Evolutionary conservation across 2,888 invertebrate species (phyloP).

Genomic region (Neuroscelio doddi): DNA sequence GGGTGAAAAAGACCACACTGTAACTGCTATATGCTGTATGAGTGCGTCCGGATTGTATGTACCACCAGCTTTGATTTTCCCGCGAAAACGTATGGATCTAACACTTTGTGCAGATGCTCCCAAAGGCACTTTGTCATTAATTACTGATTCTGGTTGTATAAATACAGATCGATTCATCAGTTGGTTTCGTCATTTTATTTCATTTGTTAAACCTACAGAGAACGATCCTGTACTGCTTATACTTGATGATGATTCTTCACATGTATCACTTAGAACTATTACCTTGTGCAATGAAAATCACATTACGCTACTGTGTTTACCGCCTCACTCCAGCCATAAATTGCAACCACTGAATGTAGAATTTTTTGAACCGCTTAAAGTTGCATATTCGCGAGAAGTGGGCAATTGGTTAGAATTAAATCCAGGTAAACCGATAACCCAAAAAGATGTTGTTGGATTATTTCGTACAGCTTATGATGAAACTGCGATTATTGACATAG

Average conservation of each 20-base stretch:
- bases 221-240: slow-evolving; percentile 48
- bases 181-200: slow-evolving; percentile 49
- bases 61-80: slow-evolving; percentile 72
- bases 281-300: background rate
- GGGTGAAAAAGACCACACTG: slow-evolving; percentile 32
- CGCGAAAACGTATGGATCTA: no score
- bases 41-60: slow-evolving; percentile 65
- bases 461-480: no score
- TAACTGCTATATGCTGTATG: slow-evolving; percentile 68
- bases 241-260: slow-evolving; percentile 13
- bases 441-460: slow-evolving; percentile 12
- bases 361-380: slow-evolving; percentile 24
- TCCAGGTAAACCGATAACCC: no score
- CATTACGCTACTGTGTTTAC: slow-evolving; percentile 21
- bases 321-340: no score
- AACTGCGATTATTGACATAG: no score
- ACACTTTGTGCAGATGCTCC: no score
- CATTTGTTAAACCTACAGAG: slow-evolving; percentile 55
- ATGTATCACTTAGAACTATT: slow-evolving; percentile 8
- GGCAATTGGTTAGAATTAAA: no score
- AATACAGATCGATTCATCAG: slow-evolving; percentile 2
- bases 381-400: no score
- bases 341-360: slow-evolving; percentile 28
- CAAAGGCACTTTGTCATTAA: slow-evolving; percentile 56
- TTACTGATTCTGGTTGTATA: slow-evolving; percentile 57